phyloP scores from a whole-genome alignment of 2,797 vertebrate genomes.

The Serranus cabrilla region DNA sequence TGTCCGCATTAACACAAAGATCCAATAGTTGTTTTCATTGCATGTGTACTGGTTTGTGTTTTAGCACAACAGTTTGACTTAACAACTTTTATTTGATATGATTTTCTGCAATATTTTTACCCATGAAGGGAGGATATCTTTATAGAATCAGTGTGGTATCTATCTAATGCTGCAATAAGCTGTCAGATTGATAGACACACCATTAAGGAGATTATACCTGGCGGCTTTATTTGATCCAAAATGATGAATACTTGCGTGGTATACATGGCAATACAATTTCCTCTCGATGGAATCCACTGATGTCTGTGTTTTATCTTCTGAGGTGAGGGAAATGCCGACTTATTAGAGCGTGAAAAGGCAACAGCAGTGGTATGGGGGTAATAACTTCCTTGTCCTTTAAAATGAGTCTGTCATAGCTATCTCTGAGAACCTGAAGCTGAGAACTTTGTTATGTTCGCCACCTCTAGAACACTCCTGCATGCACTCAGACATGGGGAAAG shows the following conservation, averaged over 20 bases:
- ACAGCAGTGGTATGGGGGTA: conserved; percentile 69
- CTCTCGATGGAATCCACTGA: conserved; percentile 69
- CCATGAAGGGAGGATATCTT: conserved; percentile 44
- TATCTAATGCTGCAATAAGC: conserved; percentile 53
- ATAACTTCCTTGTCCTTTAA: conserved; percentile 82
- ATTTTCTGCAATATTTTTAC: conserved; percentile 47
- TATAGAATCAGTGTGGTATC: conserved; percentile 51
- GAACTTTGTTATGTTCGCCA: conserved; percentile 52
- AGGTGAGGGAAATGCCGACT: conserved; percentile 73
- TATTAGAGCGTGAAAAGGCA: conserved; percentile 82
- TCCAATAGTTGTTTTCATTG: conserved; percentile 8
- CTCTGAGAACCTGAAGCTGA: conserved; percentile 53
- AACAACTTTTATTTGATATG: conserved; percentile 36
- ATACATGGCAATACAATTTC: conserved; percentile 72
- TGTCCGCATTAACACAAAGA: conserved; percentile 49
- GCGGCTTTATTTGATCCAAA: conserved; percentile 72
- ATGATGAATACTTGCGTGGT: conserved; percentile 71
- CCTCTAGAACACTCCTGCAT: conserved; percentile 29
- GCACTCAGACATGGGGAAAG: conserved; percentile 31
- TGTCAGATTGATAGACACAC: conserved; percentile 69
- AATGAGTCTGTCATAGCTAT: conserved; percentile 80
- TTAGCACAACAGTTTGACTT: conserved; percentile 7
- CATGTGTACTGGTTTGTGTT: not conserved
- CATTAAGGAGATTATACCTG: conserved; percentile 78
- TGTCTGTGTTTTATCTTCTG: conserved; percentile 80